Percentiles rank a stretch among this genome's conserved stretches.
These are phyloP conservation scores for Poicephalus gulielmi DNA, from an alignment of 2,113 vertebrate genomes.

Conservation along the genomic window DNA sequence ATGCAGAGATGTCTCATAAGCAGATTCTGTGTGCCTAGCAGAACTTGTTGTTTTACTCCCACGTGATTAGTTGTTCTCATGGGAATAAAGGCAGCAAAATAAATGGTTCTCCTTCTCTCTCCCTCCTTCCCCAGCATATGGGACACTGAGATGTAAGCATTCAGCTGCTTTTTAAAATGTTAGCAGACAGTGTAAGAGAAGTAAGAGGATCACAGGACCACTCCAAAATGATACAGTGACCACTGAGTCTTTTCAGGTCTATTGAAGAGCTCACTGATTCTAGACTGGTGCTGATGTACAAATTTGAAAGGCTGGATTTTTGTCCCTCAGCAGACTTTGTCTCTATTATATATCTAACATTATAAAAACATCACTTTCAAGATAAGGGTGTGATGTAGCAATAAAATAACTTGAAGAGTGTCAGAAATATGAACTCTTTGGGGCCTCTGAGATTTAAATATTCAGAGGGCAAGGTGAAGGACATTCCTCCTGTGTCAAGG, in stretches of 20 bases:
- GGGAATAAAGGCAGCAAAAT: slow-evolving; percentile 43
- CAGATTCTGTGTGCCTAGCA: slow-evolving; percentile 49
- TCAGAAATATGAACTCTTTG: neutral
- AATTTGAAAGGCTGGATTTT: neutral
- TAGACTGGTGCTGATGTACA: neutral
- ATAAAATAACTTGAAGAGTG: neutral
- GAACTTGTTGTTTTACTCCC: slow-evolving; percentile 68
- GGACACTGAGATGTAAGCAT: neutral
- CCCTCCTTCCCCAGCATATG: neutral
- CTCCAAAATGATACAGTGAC: neutral
- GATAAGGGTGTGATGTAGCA: neutral
- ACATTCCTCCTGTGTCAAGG: neutral
- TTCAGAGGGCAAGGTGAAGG: neutral
- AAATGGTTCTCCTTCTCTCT: neutral
- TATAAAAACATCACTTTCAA: neutral
- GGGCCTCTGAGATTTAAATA: neutral
- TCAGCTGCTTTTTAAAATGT: neutral
- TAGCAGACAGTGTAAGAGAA: neutral
- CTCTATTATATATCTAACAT: neutral
- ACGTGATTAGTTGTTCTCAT: slow-evolving; percentile 37
- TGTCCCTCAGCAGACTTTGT: neutral
- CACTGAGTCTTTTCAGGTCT: neutral
- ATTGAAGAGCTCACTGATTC: neutral
- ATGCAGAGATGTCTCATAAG: slow-evolving; percentile 55
- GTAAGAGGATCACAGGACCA: neutral